Base-by-base conservation (phyloP, 2,888 invertebrate species). In the Thelaira solivaga region DNA sequence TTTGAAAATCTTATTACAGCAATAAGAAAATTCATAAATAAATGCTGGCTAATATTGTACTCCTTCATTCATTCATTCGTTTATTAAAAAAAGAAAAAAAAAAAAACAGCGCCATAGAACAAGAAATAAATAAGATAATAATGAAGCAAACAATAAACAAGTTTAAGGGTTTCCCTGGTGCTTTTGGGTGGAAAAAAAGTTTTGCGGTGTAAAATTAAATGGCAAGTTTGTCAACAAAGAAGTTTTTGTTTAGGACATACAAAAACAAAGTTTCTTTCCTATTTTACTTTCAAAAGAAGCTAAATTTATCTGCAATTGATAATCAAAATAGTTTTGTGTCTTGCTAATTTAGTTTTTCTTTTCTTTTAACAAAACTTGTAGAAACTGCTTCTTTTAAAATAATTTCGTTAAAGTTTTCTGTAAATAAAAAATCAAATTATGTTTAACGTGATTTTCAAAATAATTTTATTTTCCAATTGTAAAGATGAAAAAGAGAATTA, bases 151-250 rank as follows among this genome's bases (percentile, higher is more conserved):
- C 11, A 22, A 41, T 0, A 24, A 5, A 13, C 4, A 39, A 26
- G 20, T 65, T 53, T 59, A 34, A 62, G 43, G 10, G 62, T 65
- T 65, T 41, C 47, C 49, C n/a, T 49, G 36, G 36, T 45, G 31
- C 41, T 41, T 31, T 41, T 31, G 18, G 22, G 36, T 4, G 1
- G 45, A 47, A 26, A 64, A n/a, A 76, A 76, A 69, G 49, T 64
- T 76, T 76, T 55, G 75, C n/a, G 68, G 69, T 49, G 34, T 24
- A 45, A 62, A 62, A 68, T 57, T 62, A 41, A 75, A 75, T 68
- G 22, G 11, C 36, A 57, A 55, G 47, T 68, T 75, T 69, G 31
- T 20, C 10, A 16, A 57, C 47, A 72, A 72, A 55, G 31, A 45
- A 31, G 39, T 49, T 64, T 62, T 41, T 72, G 47, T 47, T 64